Evolutionary conservation across 1,140 invertebrate species (phyloP), one percentile per base, ranked within the genome.

Genomic region (Phocides pigmalion): DNA sequence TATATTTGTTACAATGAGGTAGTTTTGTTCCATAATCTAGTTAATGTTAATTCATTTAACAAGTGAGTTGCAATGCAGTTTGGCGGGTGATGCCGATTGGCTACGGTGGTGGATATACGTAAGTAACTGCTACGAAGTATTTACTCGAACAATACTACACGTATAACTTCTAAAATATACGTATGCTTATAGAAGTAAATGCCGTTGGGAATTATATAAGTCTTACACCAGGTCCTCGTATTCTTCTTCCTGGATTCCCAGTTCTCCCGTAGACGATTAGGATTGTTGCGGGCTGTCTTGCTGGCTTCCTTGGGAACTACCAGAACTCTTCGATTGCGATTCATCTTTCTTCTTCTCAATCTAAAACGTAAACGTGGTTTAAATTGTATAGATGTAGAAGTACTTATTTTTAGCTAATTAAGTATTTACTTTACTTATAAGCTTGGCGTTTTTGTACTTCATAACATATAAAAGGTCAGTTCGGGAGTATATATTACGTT

Each of bases 321-420:
- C 75, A 0, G 86, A 85, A 64, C 81, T 81, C 68, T 86, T 84
- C 20, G 75, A 76, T 46, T 82, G 80, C 25, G 72, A 74, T 15
- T 87, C 82, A 22, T 80, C 79, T 41, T 79, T 85, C 59, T 84
- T 87, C 62, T 90, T 89, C 66, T 90, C 86, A 9, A 86, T 74
- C 87, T 90, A 49, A 61, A 80, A 71, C 49, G 51, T 4, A 53
- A 61, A 32, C 17, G 4, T 12, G 22, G 25, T 44, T 50, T 49
- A 25, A 15, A 39, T 41, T 22, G n/a, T n/a, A n/a, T n/a, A n/a
- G n/a, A n/a, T n/a, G n/a, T n/a, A n/a, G n/a, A n/a, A n/a, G n/a
- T n/a, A n/a, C n/a, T n/a, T n/a, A n/a, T n/a, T n/a, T n/a, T n/a
- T n/a, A n/a, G n/a, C n/a, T n/a, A n/a, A n/a, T n/a, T n/a, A n/a